These are phyloP conservation scores for Sphaerophoria taeniata DNA, from an alignment of 2,888 invertebrate genomes.

Conservation along the genomic window DNA sequence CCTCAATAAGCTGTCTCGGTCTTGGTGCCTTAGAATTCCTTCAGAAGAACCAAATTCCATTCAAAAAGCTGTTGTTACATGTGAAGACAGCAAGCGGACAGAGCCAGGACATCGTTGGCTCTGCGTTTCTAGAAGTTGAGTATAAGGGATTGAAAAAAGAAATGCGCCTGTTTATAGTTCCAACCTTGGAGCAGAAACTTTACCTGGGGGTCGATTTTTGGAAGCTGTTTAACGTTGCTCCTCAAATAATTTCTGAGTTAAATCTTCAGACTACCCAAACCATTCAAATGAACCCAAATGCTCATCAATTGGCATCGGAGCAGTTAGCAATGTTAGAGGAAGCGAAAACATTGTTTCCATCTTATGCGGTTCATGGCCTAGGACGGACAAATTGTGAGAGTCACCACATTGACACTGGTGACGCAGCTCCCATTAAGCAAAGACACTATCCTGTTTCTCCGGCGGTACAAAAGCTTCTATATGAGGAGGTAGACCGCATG, in stretches of 20 bases:
- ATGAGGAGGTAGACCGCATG: background rate
- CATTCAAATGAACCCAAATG: background rate
- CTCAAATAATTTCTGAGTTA: background rate
- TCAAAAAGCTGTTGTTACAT: background rate
- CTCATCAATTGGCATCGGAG: background rate
- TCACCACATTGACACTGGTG: background rate
- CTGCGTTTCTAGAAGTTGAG: background rate
- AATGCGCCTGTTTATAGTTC: background rate
- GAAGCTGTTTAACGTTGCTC: conserved; percentile 1
- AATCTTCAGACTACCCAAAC: background rate
- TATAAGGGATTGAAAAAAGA: background rate
- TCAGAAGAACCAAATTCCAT: background rate
- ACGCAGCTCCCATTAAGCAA: background rate
- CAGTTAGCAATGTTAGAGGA: background rate
- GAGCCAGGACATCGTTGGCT: conserved; percentile 7
- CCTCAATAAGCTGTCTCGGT: background rate
- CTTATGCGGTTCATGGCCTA: background rate
- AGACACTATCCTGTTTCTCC: background rate
- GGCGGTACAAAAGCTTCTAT: background rate
- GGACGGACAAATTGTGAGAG: background rate
- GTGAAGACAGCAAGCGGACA: conserved; percentile 22
- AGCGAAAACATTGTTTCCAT: conserved; percentile 1
- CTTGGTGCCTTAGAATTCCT: conserved; percentile 8
- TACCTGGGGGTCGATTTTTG: conserved; percentile 27
- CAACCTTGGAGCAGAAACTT: background rate